Conservation (phyloP, 2,113 vertebrate genomes). For the Campylomormyrus tamandua region DNA sequence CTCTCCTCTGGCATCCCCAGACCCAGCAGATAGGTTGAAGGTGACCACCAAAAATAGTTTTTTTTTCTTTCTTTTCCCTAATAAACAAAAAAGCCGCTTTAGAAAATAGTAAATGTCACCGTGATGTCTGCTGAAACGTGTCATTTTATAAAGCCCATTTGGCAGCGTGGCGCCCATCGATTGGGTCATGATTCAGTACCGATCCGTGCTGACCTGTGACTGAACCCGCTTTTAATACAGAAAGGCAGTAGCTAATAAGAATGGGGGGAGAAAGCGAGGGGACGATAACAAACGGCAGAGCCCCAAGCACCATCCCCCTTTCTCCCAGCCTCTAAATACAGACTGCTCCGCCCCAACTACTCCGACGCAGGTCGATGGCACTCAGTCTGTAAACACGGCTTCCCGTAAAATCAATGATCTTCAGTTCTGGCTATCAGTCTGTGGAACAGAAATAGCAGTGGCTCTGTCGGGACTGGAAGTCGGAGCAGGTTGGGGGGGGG, state of each 20-base stretch:
- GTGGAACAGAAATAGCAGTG: constrained; percentile 68
- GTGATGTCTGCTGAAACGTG: neutral
- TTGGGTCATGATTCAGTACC: constrained; percentile 5
- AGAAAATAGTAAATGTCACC: neutral
- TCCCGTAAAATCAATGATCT: constrained; percentile 99
- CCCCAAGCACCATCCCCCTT: constrained; percentile 34
- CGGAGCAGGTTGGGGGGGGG: constrained; percentile 37
- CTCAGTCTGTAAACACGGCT: constrained; percentile 98
- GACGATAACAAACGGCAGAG: neutral
- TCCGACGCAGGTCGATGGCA: constrained; percentile 99
- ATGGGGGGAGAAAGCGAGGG: neutral
- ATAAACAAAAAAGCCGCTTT: neutral
- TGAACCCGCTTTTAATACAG: constrained; percentile 15
- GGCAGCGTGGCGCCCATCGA: neutral
- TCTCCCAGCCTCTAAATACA: constrained; percentile 72
- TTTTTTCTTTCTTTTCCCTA: neutral
- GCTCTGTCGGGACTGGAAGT: constrained; percentile 51
- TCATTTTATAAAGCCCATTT: neutral
- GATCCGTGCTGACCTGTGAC: neutral
- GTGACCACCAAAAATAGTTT: neutral
- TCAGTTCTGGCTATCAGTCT: constrained; percentile 87
- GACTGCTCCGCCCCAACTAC: constrained; percentile 68
- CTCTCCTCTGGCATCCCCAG: neutral
- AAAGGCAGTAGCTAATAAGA: neutral
- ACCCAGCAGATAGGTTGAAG: neutral